Conservation (phyloP, 1,140 invertebrate genomes). For the Drosophila lacertosa region DNA sequence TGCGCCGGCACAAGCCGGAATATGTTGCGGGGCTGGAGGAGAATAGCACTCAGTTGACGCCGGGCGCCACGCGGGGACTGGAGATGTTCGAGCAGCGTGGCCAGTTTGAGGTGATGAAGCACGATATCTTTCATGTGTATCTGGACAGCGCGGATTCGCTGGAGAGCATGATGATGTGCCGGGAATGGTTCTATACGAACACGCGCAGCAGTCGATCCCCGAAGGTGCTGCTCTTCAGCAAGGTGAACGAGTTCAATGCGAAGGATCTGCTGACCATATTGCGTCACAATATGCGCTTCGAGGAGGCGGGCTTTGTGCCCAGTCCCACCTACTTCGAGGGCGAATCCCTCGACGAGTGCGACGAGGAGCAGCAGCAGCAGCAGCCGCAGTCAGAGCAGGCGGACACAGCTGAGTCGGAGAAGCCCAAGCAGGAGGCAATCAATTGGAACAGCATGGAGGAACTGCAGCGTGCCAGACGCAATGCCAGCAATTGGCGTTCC, state of each 20-base stretch:
- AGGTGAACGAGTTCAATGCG: constrained; percentile 90
- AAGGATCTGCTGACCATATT: constrained; percentile 88
- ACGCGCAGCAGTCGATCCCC: constrained; percentile 76
- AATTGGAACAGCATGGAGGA: constrained; percentile 84
- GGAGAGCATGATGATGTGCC: constrained; percentile 94
- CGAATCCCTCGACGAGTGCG: constrained; percentile 30
- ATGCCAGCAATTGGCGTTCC: constrained; percentile 87
- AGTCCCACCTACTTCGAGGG: constrained; percentile 85
- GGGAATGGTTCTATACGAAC: constrained; percentile 90
- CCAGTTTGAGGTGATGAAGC: constrained; percentile 87
- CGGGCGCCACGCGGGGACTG: constrained; percentile 85
- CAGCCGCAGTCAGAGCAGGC: too few species aligned
- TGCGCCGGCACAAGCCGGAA: constrained; percentile 83
- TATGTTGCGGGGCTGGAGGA: constrained; percentile 41
- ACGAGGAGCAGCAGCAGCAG: constrained; percentile 15
- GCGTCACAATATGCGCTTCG: constrained; percentile 86
- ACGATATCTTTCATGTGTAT: constrained; percentile 87
- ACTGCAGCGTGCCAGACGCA: constrained; percentile 85
- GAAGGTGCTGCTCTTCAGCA: constrained; percentile 92
- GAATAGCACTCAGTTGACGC: constrained; percentile 48
- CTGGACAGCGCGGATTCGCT: constrained; percentile 97
- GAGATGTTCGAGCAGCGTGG: constrained; percentile 88
- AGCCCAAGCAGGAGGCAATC: constrained; percentile 19
- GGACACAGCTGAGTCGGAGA: too few species aligned
- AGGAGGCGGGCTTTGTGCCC: constrained; percentile 90